Percentiles rank a stretch among this genome's conserved stretches.
Evolutionary conservation across 2,797 vertebrate genomes (phyloP).

Genomic region (Clarias pachynema): DNA sequence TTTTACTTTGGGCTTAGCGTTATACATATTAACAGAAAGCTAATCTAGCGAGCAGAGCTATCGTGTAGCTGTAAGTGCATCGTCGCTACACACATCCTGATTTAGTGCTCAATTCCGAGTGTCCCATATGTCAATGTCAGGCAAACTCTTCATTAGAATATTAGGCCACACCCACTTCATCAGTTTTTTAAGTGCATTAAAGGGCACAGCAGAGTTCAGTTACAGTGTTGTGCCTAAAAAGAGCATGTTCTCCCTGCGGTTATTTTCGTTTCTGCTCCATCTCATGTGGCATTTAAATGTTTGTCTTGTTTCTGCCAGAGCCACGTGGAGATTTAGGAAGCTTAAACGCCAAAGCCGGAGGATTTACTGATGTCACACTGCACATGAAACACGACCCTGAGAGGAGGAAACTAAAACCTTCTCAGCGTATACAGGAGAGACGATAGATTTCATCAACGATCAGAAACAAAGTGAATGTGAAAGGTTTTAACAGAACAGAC

Average conservation of each 20-base stretch:
- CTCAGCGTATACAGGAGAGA: background rate
- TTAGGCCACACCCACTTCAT: background rate
- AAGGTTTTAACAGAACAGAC: background rate
- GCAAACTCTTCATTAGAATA: constrained; percentile 5
- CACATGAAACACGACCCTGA: background rate
- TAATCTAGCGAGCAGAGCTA: background rate
- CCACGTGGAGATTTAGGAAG: constrained; percentile 52
- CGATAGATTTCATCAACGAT: background rate
- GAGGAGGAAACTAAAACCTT: background rate
- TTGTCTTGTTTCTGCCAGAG: constrained; percentile 37
- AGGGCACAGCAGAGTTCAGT: background rate
- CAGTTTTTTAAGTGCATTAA: background rate
- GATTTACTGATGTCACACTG: constrained; percentile 31
- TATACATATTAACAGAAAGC: background rate
- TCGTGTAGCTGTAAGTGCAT: background rate
- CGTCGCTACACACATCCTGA: background rate
- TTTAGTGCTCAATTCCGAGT: background rate
- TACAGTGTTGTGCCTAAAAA: background rate
- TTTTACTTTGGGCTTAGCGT: too few relatives aligned
- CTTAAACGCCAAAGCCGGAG: constrained; percentile 49
- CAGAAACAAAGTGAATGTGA: background rate
- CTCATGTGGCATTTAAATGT: background rate
- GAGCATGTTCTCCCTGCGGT: background rate
- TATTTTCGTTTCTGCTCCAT: constrained; percentile 44
- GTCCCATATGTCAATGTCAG: background rate